Base-by-base conservation (phyloP, 2,113 vertebrate species). In the Anoura caudifer region DNA sequence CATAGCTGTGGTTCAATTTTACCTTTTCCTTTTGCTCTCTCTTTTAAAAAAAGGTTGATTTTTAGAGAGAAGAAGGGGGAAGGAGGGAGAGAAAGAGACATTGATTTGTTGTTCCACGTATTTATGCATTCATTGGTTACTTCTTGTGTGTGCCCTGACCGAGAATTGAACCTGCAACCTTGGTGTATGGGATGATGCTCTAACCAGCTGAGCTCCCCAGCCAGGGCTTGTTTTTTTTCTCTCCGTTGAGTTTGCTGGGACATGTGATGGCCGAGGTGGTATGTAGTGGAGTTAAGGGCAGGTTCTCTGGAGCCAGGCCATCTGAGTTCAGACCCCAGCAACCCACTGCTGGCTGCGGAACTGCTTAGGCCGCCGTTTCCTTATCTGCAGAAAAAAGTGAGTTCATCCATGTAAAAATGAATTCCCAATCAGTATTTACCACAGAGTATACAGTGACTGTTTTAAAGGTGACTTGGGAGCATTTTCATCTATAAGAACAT, bases 401-500 rank as follows among this genome's bases (percentile, higher is more conserved):
- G 45, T 87, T 73, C 36, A 7, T 50, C 13, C 33, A 4, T 8
- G 13, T 38, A 24, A 38, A 90, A 41, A 9, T 54, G 79, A 85
- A 59, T 26, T 65, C 89, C 67, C 17, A 43, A n/a, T 61, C 24
- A 50, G 33, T 54, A 72, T 15, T 79, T 67, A 52, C 10, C 15
- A 20, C 11, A 22, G 15, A 43, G 36, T 65, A 38, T 59, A 41
- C n/a, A 17, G 45, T 43, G 85, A 50, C 85, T 69, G 38, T 81
- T 89, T 89, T 61, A 77, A 76, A 90, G 36, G 43, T 41, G 45
- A 54, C 20, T 76, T 82, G 50, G n/a, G 86, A 92, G 50, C 87
- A 63, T 24, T 92, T 88, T 56, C 5, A 45, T 94, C 52, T 94
- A 24, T 33, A 81, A 47, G 79, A 56, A 63, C 87, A 89, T 91